These are phyloP conservation scores for Cygnus olor DNA, from an alignment of 2,797 vertebrate species.

Conservation along the genomic window DNA sequence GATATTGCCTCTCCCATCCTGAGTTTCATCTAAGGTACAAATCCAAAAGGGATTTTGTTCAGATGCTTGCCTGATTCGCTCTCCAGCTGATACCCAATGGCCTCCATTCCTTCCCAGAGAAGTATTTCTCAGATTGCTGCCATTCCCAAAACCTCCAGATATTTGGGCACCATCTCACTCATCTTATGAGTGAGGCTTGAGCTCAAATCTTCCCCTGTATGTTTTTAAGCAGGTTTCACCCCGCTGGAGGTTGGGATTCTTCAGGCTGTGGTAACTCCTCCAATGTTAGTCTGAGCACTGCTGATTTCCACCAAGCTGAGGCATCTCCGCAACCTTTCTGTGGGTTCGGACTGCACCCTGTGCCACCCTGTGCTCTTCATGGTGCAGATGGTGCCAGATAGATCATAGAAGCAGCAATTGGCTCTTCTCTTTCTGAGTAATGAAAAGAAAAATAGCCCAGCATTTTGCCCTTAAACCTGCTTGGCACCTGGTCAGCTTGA, in stretches of 20 bases:
- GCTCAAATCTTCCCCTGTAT: not conserved
- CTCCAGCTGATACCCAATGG: not conserved
- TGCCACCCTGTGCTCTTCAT: not conserved
- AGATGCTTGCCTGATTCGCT: not conserved
- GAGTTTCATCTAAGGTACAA: not conserved
- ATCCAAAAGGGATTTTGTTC: not conserved
- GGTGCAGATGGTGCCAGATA: rapidly evolving
- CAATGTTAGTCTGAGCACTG: not conserved
- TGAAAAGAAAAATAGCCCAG: not conserved
- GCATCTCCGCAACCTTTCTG: too few species aligned
- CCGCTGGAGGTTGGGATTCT: not conserved
- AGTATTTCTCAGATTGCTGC: not conserved
- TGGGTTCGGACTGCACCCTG: not conserved
- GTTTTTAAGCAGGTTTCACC: not conserved
- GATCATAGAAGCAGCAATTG: not conserved
- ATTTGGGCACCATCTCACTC: not conserved
- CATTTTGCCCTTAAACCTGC: not conserved
- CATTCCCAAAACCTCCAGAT: not conserved
- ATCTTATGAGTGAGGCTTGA: not conserved
- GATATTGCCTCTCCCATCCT: not conserved
- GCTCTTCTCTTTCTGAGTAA: not conserved
- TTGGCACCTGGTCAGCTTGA: not conserved
- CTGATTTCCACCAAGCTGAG: not conserved
- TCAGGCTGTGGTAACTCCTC: not conserved
- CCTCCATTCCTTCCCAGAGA: not conserved